A percentile compares a stretch with the other conserved stretches of the same genome.
Conservation (phyloP, 2,888 invertebrate genomes). For the Andrena fulva region DNA sequence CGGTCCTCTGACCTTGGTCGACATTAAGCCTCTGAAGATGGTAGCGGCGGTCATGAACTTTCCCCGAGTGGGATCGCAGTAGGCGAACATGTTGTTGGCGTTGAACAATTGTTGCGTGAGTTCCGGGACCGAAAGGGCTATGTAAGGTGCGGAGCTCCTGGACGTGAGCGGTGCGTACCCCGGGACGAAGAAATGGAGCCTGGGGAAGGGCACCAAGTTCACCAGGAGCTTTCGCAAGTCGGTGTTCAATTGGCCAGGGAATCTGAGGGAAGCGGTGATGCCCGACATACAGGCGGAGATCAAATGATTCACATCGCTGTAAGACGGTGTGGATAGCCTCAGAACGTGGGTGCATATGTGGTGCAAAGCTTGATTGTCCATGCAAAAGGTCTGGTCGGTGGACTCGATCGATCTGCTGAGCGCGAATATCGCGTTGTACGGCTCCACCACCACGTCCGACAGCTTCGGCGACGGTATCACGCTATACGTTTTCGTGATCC, state of each 20-base stretch:
- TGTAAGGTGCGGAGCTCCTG: slow-evolving; percentile 86
- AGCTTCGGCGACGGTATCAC: slow-evolving; percentile 92
- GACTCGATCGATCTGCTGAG: slow-evolving; percentile 94
- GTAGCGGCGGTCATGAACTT: slow-evolving; percentile 89
- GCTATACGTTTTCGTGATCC: slow-evolving; percentile 89
- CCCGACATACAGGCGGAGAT: slow-evolving; percentile 86
- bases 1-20: slow-evolving; percentile 75
- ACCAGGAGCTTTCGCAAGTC: slow-evolving; percentile 95
- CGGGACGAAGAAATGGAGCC: slow-evolving; percentile 94
- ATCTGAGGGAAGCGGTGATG: slow-evolving; percentile 84
- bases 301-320: slow-evolving; percentile 95
- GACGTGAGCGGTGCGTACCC: slow-evolving; percentile 91
- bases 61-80: slow-evolving; percentile 89
- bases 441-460: slow-evolving; percentile 95
- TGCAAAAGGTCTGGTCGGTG: slow-evolving; percentile 95
- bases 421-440: slow-evolving; percentile 95
- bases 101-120: slow-evolving; percentile 92
- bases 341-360: slow-evolving; percentile 95
- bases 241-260: slow-evolving; percentile 97
- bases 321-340: slow-evolving; percentile 94
- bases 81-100: slow-evolving; percentile 90
- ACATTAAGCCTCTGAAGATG: slow-evolving; percentile 89
- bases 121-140: slow-evolving; percentile 88
- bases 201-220: slow-evolving; percentile 97
- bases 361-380: slow-evolving; percentile 95